These are phyloP conservation scores for Seriola dumerili DNA, from an alignment of 2,113 vertebrate species.

Conservation along the genomic window DNA sequence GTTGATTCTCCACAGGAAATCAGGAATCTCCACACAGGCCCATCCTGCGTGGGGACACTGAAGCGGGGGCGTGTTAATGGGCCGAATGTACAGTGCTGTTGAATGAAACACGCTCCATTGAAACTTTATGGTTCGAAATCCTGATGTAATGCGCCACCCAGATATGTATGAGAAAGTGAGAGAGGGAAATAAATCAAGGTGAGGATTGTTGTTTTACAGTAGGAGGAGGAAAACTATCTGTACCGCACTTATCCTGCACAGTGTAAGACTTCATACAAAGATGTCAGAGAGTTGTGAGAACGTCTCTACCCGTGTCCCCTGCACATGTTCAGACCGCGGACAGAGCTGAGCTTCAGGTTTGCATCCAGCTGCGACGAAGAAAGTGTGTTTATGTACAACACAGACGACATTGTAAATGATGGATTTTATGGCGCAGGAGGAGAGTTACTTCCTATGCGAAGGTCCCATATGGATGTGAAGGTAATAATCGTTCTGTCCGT, in stretches of 20 bases:
- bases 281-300: neutral
- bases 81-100: constrained; percentile 30
- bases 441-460: constrained; percentile 15
- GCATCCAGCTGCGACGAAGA: constrained; percentile 12
- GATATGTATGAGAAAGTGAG: constrained; percentile 42
- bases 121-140: constrained; percentile 56
- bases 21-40: constrained; percentile 13
- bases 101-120: constrained; percentile 64
- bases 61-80: constrained; percentile 51
- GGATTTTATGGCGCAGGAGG: constrained; percentile 28
- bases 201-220: constrained; percentile 41
- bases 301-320: neutral
- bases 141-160: constrained; percentile 33
- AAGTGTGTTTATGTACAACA: constrained; percentile 1
- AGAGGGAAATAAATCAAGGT: constrained; percentile 43
- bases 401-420: constrained; percentile 28
- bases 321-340: neutral
- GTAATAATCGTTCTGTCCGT: constrained; percentile 32
- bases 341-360: neutral
- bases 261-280: neutral
- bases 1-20: constrained; percentile 40
- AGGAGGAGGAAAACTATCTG: neutral
- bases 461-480: neutral
- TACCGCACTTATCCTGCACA: neutral
- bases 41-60: constrained; percentile 19